Base-by-base conservation (phyloP, 2,113 vertebrate species). In the Myotis brandtii region DNA sequence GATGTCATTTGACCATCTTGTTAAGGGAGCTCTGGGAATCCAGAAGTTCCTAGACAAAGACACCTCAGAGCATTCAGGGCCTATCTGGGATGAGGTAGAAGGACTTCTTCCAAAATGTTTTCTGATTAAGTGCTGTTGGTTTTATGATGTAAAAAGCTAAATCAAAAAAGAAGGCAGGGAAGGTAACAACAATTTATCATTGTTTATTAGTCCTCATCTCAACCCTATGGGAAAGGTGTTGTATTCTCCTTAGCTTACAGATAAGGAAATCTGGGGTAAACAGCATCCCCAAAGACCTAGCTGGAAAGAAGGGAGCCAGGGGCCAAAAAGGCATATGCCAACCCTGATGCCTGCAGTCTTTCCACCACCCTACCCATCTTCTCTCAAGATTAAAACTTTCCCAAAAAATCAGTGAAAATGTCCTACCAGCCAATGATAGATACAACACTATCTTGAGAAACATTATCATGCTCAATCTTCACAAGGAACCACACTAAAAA, bases 331-430 rank as follows among this genome's bases (percentile, higher is more conserved):
- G 7, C 32, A 59, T 66, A 82, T 75, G 59, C 59, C 67, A 70
- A 30, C 4, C 43, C 73, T 14, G 0, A 13, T 0, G 0, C n/a
- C 70, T 66, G 1, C 2, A 0, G 5, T 48, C 11, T 77, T 56
- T 46, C 50, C 21, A 20, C 18, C 6, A 17, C 16, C 20, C 18
- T 1, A 2, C 69, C 54, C 3, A 30, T 43, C 5, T 62, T 92
- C 82, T 62, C 56, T 84, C 37, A 59, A 59, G 4, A 64, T 18
- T 76, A 40, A 93, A 92, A 48, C 9, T 48, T 69, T 52, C 54
- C 86, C 64, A 2, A 77, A 89, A 86, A 43, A 77, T 46, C 32
- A 9, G 37, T 37, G 37, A 43, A 80, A 70, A 70, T 18, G 46
- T 48, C 72, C 27, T 82, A 11, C 5, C 4, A 43, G 48, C 59